Base-by-base conservation (phyloP, 2,113 vertebrate species). In the Tetrax tetrax region DNA sequence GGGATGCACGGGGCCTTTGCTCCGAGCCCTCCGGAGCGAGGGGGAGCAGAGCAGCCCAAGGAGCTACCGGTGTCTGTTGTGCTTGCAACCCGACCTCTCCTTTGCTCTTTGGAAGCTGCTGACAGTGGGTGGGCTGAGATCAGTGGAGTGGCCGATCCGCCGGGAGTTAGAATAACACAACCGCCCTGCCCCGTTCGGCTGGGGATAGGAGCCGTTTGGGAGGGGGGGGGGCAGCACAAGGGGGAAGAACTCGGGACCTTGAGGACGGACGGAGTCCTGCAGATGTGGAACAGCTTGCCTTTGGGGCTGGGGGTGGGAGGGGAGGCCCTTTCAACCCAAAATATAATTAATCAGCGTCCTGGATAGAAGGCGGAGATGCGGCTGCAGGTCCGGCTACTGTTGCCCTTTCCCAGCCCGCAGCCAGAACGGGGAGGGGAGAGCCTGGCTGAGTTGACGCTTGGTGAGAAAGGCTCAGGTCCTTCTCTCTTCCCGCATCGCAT, bases 201-300 rank as follows among this genome's bases (percentile, higher is more conserved):
- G 43, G 84, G 92, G 90, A n/a, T 6, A 3, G 35, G 71, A 76
- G 61, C 84, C 25, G 54, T 83, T 65, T 25, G 77, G 79, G 45
- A 89, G 80, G 96, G 98, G 97, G 97, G 94, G 91, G 94, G 93
- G 94, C 94, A 96, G 71, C 83, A 71, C 97, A 80, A n/a, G 96
- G 97, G 41, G 5, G 86, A 95, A 83, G 91, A 47, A 43, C 64
- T 27, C 31, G 21, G 94, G 89, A n/a, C 63, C 50, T 25, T 6
- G 53, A 47, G 66, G 66, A 24, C 59, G 81, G 78, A 28, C 35
- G 4, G 91, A 41, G 80, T 63, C 64, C 63, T 64, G 79, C 87
- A 37, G 95, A 81, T 88, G 82, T 29, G 75, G 87, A 88, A 41
- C 82, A 90, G 94, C 53, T 86, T 22, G 54, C 15, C 3, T 37